Evolutionary conservation across 1,140 invertebrate genomes (phyloP), one percentile per base, ranked within the genome.

Genomic region (Heliconius hermathena): DNA sequence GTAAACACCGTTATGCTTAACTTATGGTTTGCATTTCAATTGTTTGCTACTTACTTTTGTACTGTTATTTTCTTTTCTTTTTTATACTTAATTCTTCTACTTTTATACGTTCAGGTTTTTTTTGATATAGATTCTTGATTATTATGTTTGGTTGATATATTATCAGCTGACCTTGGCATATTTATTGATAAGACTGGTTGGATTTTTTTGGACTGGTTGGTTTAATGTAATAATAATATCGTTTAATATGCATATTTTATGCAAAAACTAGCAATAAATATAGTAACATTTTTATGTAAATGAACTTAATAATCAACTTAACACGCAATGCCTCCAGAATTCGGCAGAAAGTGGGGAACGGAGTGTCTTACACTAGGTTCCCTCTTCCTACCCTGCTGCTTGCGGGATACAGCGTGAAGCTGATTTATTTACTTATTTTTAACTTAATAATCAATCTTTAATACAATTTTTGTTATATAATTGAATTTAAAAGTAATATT

Each of bases 21-120:
- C 60, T 38, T 71, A 33, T 54, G 46, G 66, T 78, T 79, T 79
- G 81, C 71, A 84, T 84, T 71, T 77, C 73, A 83, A 84, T 82
- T 79, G 73, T 77, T 73, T 73, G 9, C 36, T 72, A 52, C 57
- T 41, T 77, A 74, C n/a, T 29, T 29, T 29, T 22, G 52, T 73
- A 57, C 22, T 66, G n/a, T 74, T 57, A 16, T 26, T 36, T 76
- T 52, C 60, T 38, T 76, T 60, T n/a, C 72, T 38, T 76, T 60
- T n/a, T 33, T 66, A 5, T 66, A 11, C n/a, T 3, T 57, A 22
- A 8, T 57, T 57, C 3, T 9, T 22, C 22, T 22, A 0, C 8
- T 9, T 57, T 11, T 22, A 57, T 57, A 9, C 3, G 3, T 22
- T 22, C 8, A 6, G 18, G 5, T 11, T 22, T 11, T 2, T 26